Percentiles rank a stretch among this genome's conserved stretches.
Evolutionary conservation across 30 jellyfish, hydroid and myxozoan species (phyloP).

Genomic region (Aurelia coerulea): DNA sequence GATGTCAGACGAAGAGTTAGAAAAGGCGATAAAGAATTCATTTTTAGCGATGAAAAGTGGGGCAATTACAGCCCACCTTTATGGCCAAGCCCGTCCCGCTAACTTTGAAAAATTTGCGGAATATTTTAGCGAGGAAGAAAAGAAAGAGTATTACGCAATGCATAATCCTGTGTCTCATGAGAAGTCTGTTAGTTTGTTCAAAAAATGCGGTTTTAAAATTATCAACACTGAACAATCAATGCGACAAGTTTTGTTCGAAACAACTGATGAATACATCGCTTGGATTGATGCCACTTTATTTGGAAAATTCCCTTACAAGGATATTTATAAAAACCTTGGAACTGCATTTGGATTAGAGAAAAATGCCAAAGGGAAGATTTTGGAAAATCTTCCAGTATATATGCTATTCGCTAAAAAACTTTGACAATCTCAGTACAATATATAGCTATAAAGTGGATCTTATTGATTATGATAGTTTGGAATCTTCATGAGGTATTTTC

Average conservation of each 20-base stretch:
- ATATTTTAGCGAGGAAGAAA: not conserved
- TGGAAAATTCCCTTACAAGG: too few species aligned
- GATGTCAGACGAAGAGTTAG: not conserved
- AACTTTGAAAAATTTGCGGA: not conserved
- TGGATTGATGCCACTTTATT: too few species aligned
- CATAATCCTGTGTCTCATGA: not conserved
- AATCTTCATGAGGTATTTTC: too few species aligned
- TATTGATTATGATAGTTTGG: too few species aligned
- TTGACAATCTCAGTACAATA: too few species aligned
- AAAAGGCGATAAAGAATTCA: not conserved
- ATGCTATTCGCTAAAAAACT: too few species aligned
- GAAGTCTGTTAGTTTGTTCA: not conserved
- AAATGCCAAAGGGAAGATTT: too few species aligned
- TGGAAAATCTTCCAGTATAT: too few species aligned
- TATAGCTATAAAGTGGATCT: too few species aligned
- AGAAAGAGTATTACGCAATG: not conserved
- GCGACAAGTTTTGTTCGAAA: not conserved
- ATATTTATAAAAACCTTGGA: too few species aligned
- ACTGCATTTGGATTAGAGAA: too few species aligned
- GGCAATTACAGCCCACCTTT: not conserved
- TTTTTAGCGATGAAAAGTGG: not conserved
- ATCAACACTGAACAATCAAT: not conserved
- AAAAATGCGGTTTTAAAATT: not conserved
- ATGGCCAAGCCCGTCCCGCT: not conserved
- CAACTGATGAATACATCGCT: too few species aligned